phyloP scores from a whole-genome alignment of 53 echinoderm and acorn worm genomes.

The Temnopleurus reevesii region DNA sequence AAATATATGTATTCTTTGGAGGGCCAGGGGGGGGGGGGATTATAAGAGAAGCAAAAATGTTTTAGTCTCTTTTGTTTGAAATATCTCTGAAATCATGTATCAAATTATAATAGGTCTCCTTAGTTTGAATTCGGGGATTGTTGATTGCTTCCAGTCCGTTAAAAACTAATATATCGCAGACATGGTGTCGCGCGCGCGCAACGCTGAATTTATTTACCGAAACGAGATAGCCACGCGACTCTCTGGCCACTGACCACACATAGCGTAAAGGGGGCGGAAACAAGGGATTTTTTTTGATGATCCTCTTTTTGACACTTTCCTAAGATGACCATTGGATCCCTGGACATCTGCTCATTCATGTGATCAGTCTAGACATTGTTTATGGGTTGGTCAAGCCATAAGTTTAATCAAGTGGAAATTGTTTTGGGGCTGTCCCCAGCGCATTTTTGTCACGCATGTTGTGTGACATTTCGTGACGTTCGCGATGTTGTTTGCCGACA shows the following conservation, averaged over 20 bases:
- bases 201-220: background rate
- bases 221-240: constrained; percentile 18
- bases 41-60: too few relatives aligned
- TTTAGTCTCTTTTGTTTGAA: too few relatives aligned
- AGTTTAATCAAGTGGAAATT: background rate
- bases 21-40: too few relatives aligned
- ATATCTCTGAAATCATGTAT: too few relatives aligned
- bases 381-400: background rate
- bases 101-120: background rate
- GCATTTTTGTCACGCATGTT: background rate
- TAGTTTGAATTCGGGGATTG: background rate
- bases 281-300: background rate
- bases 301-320: background rate
- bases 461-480: too few relatives aligned
- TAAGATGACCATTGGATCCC: background rate
- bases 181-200: background rate
- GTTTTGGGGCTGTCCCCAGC: background rate
- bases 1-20: too few relatives aligned
- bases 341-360: constrained; percentile 14
- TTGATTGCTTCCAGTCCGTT: background rate
- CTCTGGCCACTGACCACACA: constrained; percentile 16
- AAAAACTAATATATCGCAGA: too few relatives aligned
- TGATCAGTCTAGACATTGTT: background rate
- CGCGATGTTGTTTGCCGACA: too few relatives aligned
- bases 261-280: background rate